Base-by-base conservation (phyloP, 2,113 vertebrate genomes). In the Astatoreochromis straeleni region DNA sequence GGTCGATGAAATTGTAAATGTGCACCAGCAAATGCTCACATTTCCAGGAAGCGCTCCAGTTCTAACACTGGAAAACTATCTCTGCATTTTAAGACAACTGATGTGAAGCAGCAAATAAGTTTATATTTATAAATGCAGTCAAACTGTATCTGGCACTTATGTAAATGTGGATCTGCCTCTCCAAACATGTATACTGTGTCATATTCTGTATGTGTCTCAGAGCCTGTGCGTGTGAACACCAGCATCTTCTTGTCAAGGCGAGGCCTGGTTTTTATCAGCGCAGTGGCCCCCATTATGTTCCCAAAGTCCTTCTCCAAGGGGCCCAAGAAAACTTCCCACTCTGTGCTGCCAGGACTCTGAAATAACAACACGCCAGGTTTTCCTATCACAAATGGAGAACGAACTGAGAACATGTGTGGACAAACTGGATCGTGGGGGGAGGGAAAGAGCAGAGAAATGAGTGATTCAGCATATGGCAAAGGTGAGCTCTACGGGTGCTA, bases 311-410 rank as follows among this genome's bases (percentile, higher is more conserved):
- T 89, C 92, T 94, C 88, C 80, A 85, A 85, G 92, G 85, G 89
- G 90, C 94, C 81, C 83, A 40, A 93, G 91, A 95, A 94, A 92
- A 94, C 93, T 92, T 91, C 91, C 91, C 88, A 88, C 94, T 87
- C 83, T 84, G 31, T 14, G 54, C 91, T 81, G 88, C 91, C 92
- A 91, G 92, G 92, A 81, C 93, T 93, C 93, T 91, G 93, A 87
- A 94, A 95, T 90, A 95, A 94, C 93, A 95, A 91, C 89, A 93
- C 88, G 93, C 89, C 93, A 93, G 95, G 91, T 95, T 95, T 94
- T 93, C 73, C 94, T 92, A 95, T 94, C 94, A 93, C 90, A 92
- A 92, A 95, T 92, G 92, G 92, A 94, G 92, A 88, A 68, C 14
- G 82, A 92, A 90, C 91, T 45, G 87, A 87, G 91, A 96, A 94